Evolutionary conservation across 1,140 invertebrate species (phyloP).

Genomic region (Achroia grisella): DNA sequence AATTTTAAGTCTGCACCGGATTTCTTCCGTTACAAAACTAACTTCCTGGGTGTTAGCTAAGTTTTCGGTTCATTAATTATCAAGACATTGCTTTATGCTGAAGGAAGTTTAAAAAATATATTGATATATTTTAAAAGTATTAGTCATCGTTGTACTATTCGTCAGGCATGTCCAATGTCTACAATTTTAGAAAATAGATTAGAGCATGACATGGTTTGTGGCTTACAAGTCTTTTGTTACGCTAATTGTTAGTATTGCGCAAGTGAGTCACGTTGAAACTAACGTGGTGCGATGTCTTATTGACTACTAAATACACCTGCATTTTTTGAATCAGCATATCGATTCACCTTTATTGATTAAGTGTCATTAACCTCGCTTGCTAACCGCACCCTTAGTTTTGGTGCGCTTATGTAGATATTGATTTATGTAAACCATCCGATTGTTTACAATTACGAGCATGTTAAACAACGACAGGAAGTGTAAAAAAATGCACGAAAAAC

Average conservation of each 20-base stretch:
- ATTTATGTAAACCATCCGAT: conserved; percentile 2
- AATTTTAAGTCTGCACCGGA: conserved; percentile 38
- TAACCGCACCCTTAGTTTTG: conserved; percentile 8
- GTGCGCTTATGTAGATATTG: background rate
- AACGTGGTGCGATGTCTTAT: conserved; percentile 24
- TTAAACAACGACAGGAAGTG: conserved; percentile 42
- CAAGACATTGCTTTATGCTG: conserved; percentile 1
- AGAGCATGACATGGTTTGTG: too few species aligned
- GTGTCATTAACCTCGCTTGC: conserved; percentile 40
- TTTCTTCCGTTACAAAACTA: conserved; percentile 38
- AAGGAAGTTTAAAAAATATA: background rate
- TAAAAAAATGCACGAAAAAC: conserved; percentile 30
- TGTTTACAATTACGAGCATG: background rate
- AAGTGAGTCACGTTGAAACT: conserved; percentile 41
- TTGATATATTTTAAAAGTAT: too few species aligned
- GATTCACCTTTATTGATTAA: conserved; percentile 11
- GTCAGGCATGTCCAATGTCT: too few species aligned
- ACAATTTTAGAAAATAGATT: too few species aligned
- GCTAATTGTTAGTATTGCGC: conserved; percentile 29
- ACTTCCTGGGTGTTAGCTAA: conserved; percentile 26
- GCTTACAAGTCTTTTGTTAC: too few species aligned
- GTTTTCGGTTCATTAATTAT: conserved; percentile 3
- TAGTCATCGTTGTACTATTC: too few species aligned
- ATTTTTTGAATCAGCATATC: conserved; percentile 5
- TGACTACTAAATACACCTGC: conserved; percentile 1